Evolutionary conservation across 1,140 invertebrate genomes (phyloP).

Genomic region (Papilio xuthus): DNA sequence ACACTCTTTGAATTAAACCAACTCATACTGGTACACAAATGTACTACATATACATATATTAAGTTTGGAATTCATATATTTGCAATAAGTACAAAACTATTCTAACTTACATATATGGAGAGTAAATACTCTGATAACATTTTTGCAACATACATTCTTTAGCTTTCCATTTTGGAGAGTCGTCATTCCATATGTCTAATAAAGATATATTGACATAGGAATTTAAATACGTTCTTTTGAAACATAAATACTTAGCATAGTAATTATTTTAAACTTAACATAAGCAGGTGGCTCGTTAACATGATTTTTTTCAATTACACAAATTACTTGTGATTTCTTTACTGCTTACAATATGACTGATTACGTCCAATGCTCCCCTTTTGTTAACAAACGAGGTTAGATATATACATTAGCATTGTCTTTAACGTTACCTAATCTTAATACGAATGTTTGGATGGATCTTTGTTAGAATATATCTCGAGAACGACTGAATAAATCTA

Average conservation of each 20-base stretch:
- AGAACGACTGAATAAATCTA: too few relatives aligned
- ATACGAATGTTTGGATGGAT: too few relatives aligned
- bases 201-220: conserved; percentile 3
- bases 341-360: background rate
- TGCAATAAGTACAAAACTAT: background rate
- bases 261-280: conserved; percentile 31
- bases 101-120: background rate
- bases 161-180: background rate
- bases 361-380: background rate
- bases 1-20: too few relatives aligned
- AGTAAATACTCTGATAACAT: background rate
- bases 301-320: conserved; percentile 27
- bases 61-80: background rate
- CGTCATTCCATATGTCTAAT: conserved; percentile 14
- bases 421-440: background rate
- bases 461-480: too few relatives aligned
- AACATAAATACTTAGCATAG: conserved; percentile 21
- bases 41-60: too few relatives aligned
- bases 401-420: background rate
- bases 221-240: background rate
- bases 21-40: too few relatives aligned
- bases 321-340: conserved; percentile 5
- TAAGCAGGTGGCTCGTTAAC: conserved; percentile 21
- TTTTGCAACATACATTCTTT: background rate
- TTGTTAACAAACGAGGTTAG: background rate